These are phyloP conservation scores for Telmatochromis sp. DNA, from an alignment of 2,113 vertebrate species.

Conservation along the genomic window DNA sequence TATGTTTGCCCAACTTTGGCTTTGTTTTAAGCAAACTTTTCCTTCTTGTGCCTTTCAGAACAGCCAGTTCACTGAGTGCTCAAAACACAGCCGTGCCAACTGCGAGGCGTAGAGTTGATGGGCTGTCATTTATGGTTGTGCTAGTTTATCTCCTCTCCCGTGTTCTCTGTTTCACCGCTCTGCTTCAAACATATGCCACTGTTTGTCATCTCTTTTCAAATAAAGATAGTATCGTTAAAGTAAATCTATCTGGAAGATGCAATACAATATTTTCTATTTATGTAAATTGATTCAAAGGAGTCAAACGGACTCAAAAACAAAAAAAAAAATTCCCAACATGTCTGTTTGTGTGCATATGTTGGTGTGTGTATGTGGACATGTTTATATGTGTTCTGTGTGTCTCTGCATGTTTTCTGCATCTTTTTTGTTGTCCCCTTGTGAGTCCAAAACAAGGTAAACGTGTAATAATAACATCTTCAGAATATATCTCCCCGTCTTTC, in stretches of 20 bases:
- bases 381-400: background rate
- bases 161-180: background rate
- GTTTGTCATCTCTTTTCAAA: background rate
- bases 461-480: slow-evolving; percentile 71
- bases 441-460: slow-evolving; percentile 70
- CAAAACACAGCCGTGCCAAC: background rate
- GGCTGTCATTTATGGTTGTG: background rate
- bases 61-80: background rate
- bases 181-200: background rate
- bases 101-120: background rate
- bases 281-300: background rate
- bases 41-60: background rate
- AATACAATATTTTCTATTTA: background rate
- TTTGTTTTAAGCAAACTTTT: background rate
- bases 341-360: background rate
- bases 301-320: background rate
- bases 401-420: background rate
- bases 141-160: background rate
- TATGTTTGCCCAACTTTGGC: background rate
- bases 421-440: slow-evolving; percentile 23
- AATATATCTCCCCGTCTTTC: slow-evolving; percentile 67
- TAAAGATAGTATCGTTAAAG: background rate
- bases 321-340: background rate
- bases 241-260: background rate
- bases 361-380: background rate